Evolutionary conservation across 1,140 invertebrate genomes (phyloP), one percentile per base, ranked within the genome.

Genomic region (Aphelinus certus): DNA sequence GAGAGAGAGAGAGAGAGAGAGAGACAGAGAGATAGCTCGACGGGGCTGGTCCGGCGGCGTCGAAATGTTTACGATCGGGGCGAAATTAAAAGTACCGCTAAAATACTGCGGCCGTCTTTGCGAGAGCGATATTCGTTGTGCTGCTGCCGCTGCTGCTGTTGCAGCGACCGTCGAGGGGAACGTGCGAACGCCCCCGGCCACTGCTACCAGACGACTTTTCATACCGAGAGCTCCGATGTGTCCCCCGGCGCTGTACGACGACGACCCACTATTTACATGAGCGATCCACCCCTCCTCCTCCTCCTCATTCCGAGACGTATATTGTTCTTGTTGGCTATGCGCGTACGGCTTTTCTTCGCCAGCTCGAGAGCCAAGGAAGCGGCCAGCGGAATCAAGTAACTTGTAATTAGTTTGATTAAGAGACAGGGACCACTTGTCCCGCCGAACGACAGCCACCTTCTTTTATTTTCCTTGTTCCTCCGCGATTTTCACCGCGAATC

Each of bases 31-130:
- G 6, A 43, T 60, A 60, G 26, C 26, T 26, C 26, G 26, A 26
- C 26, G 26, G 26, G 26, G 26, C 26, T 26, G 26, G 26, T 26
- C 26, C 10, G 10, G 79, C 78, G 80, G 80, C 82, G 80, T 82
- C 83, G 84, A 86, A 85, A 86, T 87, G 82, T 87, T 87, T 87
- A 87, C 85, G 85, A 86, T 86, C 85, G 79, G 79, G 78, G 81
- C 79, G 81, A 87, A 87, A 87, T 87, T 87, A 86, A 87, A 86
- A 87, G 83, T 86, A 83, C 82, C 78, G 81, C 81, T 85, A 82
- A 85, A 86, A 87, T 87, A 83, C 80, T 83, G 81, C 76, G 4
- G 26, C 26, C 26, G 26, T 26, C 26, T 26, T 26, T 26, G 26
- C 26, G 26, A 26, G 26, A 26, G 26, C 26, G 26, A 26, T 26